Evolutionary conservation across 1,140 invertebrate species (phyloP).

Genomic region (Sarcophaga bullata): DNA sequence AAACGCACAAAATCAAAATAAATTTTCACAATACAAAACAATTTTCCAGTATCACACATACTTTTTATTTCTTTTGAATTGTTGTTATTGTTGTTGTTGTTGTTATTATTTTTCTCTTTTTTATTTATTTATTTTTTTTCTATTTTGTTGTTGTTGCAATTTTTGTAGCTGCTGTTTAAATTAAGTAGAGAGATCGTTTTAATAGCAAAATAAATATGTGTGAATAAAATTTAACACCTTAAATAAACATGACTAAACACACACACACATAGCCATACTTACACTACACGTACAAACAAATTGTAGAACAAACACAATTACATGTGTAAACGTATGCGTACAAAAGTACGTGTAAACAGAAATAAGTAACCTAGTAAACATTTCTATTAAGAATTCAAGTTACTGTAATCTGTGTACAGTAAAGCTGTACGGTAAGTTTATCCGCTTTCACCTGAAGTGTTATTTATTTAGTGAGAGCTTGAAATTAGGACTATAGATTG

Average conservation of each 20-base stretch:
- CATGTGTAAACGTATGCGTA: background rate
- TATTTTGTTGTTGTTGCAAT: background rate
- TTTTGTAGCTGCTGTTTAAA: background rate
- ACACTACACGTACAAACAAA: background rate
- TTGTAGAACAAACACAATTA: background rate
- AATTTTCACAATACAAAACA: conserved; percentile 22
- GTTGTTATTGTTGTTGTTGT: too few species aligned
- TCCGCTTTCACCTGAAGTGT: too few species aligned
- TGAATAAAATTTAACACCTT: conserved; percentile 38
- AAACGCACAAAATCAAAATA: background rate
- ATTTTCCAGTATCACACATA: conserved; percentile 20
- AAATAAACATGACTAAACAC: conserved; percentile 26
- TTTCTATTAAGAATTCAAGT: too few species aligned
- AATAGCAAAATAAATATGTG: conserved; percentile 38
- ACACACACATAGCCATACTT: background rate
- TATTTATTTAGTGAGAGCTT: too few species aligned
- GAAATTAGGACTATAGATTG: too few species aligned
- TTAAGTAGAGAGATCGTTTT: conserved; percentile 27
- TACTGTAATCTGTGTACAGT: too few species aligned
- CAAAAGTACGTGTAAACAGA: background rate
- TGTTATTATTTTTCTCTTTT: background rate
- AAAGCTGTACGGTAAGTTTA: too few species aligned
- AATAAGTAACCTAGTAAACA: background rate
- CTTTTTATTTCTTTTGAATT: too few species aligned
- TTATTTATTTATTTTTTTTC: background rate